Conservation (phyloP, 2,888 invertebrate genomes). For the Dendrolimus houi region DNA sequence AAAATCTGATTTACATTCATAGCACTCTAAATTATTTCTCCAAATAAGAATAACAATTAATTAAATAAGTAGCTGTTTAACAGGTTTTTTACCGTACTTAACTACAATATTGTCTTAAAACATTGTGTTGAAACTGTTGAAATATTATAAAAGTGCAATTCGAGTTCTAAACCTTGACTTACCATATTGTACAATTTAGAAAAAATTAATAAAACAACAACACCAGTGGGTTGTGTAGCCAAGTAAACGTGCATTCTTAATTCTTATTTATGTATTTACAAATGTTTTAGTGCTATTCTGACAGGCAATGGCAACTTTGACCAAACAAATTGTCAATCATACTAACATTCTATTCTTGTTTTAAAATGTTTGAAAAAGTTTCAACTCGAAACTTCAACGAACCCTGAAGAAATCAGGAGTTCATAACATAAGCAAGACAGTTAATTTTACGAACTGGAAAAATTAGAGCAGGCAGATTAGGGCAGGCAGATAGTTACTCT, state of each 20-base stretch:
- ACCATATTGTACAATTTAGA: conserved; percentile 41
- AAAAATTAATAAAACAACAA: conserved; percentile 46
- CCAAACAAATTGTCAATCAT: conserved; percentile 32
- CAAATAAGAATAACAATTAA: neutral
- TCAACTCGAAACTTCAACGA: neutral
- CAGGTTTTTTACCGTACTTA: neutral
- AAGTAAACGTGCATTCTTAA: conserved; percentile 23
- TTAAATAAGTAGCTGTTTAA: neutral
- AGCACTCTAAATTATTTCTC: too few species aligned
- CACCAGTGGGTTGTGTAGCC: conserved; percentile 33
- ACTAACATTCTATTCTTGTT: conserved; percentile 2
- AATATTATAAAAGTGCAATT: too few species aligned
- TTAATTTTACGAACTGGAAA: too few species aligned
- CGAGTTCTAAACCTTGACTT: neutral
- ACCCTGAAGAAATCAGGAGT: neutral
- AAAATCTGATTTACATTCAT: conserved; percentile 2
- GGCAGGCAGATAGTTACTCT: too few species aligned
- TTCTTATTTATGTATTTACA: conserved; percentile 40
- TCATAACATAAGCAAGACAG: too few species aligned
- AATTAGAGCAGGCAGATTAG: too few species aligned
- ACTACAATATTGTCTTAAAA: neutral
- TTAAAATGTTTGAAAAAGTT: neutral
- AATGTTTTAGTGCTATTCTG: conserved; percentile 62
- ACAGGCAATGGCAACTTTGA: conserved; percentile 59
- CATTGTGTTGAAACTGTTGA: too few species aligned